These are phyloP conservation scores for Glossophaga mutica DNA, from an alignment of 2,797 vertebrate species.

Conservation along the genomic window DNA sequence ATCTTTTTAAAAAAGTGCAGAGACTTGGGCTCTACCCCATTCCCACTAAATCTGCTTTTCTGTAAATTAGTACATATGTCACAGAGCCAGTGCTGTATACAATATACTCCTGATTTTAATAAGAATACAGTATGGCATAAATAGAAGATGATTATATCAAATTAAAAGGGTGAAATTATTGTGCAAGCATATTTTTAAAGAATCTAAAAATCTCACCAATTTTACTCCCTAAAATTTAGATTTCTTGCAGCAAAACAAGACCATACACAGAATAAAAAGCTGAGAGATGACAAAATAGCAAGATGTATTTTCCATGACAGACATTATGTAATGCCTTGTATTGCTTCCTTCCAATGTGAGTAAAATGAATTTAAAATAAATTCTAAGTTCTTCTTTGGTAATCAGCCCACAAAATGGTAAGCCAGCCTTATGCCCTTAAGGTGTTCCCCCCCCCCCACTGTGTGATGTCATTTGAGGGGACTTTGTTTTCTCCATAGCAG, in stretches of 20 bases:
- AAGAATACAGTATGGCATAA: constrained; percentile 2
- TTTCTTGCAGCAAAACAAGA: constrained; percentile 19
- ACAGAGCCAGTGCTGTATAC: not conserved
- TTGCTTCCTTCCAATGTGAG: not conserved
- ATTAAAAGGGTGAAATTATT: constrained; percentile 5
- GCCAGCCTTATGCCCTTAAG: not conserved
- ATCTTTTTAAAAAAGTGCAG: too few relatives aligned
- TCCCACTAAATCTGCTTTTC: constrained; percentile 6
- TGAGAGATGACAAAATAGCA: not conserved
- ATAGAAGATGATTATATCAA: not conserved
- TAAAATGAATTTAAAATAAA: constrained; percentile 15
- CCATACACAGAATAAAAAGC: not conserved
- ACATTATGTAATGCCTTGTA: not conserved
- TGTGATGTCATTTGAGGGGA: not conserved
- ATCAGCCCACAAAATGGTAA: not conserved
- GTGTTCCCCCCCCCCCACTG: too few relatives aligned
- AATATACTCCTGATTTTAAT: not conserved
- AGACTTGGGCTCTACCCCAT: too few relatives aligned
- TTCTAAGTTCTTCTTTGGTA: not conserved
- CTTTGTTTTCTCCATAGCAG: not conserved
- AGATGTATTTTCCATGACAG: not conserved
- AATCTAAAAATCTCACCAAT: not conserved
- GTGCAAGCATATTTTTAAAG: not conserved
- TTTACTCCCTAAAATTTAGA: constrained; percentile 17
- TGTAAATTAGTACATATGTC: constrained; percentile 16